Base-by-base conservation (phyloP, 2,113 vertebrate genomes). In the Acinonyx jubatus region DNA sequence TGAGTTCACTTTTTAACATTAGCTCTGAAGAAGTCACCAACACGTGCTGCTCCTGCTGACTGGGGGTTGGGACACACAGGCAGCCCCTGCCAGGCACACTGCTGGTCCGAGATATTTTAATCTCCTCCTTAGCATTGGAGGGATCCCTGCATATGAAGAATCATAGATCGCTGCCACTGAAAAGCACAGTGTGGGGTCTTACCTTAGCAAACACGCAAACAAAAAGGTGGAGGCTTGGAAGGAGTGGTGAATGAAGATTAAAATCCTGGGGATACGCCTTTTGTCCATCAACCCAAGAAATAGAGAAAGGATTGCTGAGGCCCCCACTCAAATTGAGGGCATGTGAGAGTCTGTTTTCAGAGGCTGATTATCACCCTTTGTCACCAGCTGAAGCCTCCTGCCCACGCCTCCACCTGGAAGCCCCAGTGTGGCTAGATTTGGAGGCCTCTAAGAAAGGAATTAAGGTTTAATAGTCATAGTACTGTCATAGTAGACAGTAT, bases 201-300 rank as follows among this genome's bases (percentile, higher is more conserved):
- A 33, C 8, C 61, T 71, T 27, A 50, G 74, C 23, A 68, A n/a
- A 82, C 10, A 52, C n/a, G 12, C 55, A 81, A 48, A 74, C 36
- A 7, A 12, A 65, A 79, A 12, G 0, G 14, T 2, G 1, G 19
- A 25, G 23, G 12, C 15, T 31, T 11, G 4, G 71, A 33, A 41
- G 41, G 10, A 29, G 4, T 12, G 3, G 27, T 0, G 5, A 52
- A 5, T 5, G 31, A n/a, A 50, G 33, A 31, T 25, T 1, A n/a
- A 50, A 55, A 3, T 27, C 5, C 21, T 33, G 1, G 0, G 2
- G 12, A 25, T 14, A 7, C 1, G 31, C 31, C 16, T 66, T 29
- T 63, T 25, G n/a, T 68, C 4, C 45, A 38, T 23, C 29, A 38
- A 57, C 5, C 15, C 36, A 69, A 61, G 76, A 55, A 12, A 50